Evolutionary conservation across 2,888 invertebrate genomes (phyloP), one percentile per base, ranked within the genome.

Genomic region (Hirtodrosophila duncani): DNA sequence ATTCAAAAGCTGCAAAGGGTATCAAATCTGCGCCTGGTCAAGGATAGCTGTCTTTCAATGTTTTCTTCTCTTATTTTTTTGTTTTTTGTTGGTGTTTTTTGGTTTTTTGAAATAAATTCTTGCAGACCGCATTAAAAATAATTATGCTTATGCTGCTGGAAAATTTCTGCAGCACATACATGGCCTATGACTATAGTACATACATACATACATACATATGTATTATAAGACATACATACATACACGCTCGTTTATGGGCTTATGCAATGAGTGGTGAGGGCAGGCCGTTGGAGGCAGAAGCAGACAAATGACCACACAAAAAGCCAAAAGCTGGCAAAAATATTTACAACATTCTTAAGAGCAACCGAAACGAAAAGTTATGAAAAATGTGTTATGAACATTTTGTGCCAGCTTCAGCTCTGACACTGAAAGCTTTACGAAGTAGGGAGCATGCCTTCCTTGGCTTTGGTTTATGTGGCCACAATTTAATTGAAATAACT

Each of bases 311-410:
- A 79, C 75, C 79, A 59, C 79, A 79, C 48, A 60, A 27, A 50
- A 33, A 45, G 48, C 27, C 39, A 38, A 59, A 59, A 56, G 63
- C 42, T 63, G 58, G 50, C 20, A 63, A 67, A 75, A 68, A 79
- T 71, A 57, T 67, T 69, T 57, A 62, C 72, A 75, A 72, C 61
- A 79, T 74, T 74, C 80, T 79, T 77, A 62, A 65, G 69, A 63
- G 63, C 62, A 71, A 79, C 77, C 64, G 52, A 77, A 80, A 77
- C 66, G 72, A 63, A 80, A 77, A 74, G 67, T 79, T 74, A 79
- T 74, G 79, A 79, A 79, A 67, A 70, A 74, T 78, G 14, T 67
- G 14, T 67, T 74, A 79, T 75, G 75, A 70, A 75, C 52, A 79
- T 74, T 52, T 52, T 51, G 24, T 44, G 36, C 36, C 21, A 24